Base-by-base conservation (phyloP, 2,888 invertebrate genomes). In the Standfussiana lucernea region DNA sequence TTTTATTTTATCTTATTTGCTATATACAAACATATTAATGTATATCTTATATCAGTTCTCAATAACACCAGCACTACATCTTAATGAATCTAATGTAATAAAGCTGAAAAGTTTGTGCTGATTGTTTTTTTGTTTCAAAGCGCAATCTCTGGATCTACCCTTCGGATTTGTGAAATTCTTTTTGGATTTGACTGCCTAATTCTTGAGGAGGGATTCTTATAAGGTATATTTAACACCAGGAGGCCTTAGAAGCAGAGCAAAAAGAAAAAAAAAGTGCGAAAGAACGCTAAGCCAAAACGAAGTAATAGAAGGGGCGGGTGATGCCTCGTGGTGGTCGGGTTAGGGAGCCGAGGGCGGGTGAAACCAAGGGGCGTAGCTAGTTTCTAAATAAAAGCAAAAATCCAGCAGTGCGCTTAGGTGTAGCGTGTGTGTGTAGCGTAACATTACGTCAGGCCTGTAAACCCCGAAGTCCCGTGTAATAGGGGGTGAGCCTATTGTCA, bases 1-100 rank as follows among this genome's bases (percentile, higher is more conserved):
- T 35, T 61, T 61, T 47, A 53, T 53, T 56, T 56, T 62, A 62
- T 62, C 37, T 62, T 37, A 62, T n/a, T 62, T 62, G 13, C 37
- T 24, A 11, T 62, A 28, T 56, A 28, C 15, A 56, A 1, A 13
- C 15, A 28, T 56, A 28, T 28, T 53, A 28, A 53, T 53, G 6
- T 53, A 53, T 0, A 53, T 7, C 28, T 56, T 28, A 13, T 7
- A 15, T 7, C 56, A 15, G 56, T 56, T 28, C 56, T 56, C 56
- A 28, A 2, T 11, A n/a, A 53, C n/a, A 28, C 28, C 15, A 56
- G 56, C 13, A 28, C 6, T 5, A 21, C 21, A 35, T 61, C 61
- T 35, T 21, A 61, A 28, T 21, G 4, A 61, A 4, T 61, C 10
- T 56, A 15, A 28, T 8, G 3, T 50, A 24, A 24, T 50, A 47